Base-by-base conservation (phyloP, 2,888 invertebrate species). In the Graphium colonna region DNA sequence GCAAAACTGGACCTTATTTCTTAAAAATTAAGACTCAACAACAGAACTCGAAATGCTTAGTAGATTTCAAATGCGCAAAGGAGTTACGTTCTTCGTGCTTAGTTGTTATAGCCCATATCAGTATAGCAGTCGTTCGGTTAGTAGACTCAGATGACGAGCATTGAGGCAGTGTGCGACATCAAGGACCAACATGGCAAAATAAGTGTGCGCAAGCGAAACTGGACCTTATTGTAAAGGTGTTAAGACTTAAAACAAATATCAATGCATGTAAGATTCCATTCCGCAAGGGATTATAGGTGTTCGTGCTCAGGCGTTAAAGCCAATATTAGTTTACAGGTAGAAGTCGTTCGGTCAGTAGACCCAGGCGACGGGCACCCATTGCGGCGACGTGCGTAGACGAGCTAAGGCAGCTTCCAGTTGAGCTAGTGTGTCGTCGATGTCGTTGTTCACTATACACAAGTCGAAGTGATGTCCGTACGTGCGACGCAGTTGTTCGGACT, bases 381-480 rank as follows among this genome's bases (percentile, higher is more conserved):
- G 98, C 36, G 98, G 95, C 65, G 96, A 95, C 71, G 95, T 94
- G 80, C 96, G 96, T 58, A 98, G 95, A 56, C 96, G 93, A 61
- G 97, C 97, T 68, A 98, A 95, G 16, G 98, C 96, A 60, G 94
- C 93, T 81, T 98, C 98, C 66, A 99, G 90, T 60, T 96, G 95
- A 41, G 94, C 93, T 71, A 99, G 98, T 36, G 99, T 99, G 82
- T 98, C 98, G 82, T 99, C 98, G 60, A 99, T 99, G 90, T 99
- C 99, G 91, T 98, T 99, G 92, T 99, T 99, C 61, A 99, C 96
- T 74, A 99, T 98, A 66, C 95, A 97, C 81, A 98, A 91, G 90
- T 99, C 99, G 91, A 99, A 99, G 89, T 97, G 97, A 86, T 99
- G 99, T 41, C 99, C 98, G 90, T 99, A 99, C 10, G 98, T 97